Evolutionary conservation across 2,113 vertebrate species (phyloP).

Genomic region (Misgurnus anguillicaudatus): DNA sequence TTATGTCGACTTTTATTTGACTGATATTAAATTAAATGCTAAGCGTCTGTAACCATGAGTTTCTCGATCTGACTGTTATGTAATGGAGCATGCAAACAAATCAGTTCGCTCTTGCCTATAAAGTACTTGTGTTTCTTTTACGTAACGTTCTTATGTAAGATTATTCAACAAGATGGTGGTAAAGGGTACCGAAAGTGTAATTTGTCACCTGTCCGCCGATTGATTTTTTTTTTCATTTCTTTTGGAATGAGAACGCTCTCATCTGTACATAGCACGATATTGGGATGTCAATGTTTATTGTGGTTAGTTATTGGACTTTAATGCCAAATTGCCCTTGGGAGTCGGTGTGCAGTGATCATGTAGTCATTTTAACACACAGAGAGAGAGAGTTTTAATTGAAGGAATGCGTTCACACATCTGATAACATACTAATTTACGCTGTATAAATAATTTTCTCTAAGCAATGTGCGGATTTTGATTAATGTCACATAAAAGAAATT

Average conservation of each 20-base stretch:
- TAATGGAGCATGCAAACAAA: not conserved
- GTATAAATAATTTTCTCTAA: too few species aligned
- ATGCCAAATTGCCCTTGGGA: slow-evolving; percentile 36
- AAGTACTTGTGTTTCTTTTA: not conserved
- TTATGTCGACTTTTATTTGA: slow-evolving; percentile 26
- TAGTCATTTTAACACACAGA: slow-evolving; percentile 13
- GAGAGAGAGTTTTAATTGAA: slow-evolving; percentile 45
- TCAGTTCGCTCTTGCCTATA: not conserved
- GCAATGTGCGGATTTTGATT: too few species aligned
- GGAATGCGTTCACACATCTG: slow-evolving; percentile 66
- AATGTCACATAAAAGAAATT: too few species aligned
- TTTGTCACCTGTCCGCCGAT: slow-evolving; percentile 28
- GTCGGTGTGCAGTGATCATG: slow-evolving; percentile 11
- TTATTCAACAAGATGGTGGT: slow-evolving; percentile 14
- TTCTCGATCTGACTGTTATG: not conserved
- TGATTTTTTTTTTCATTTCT: slow-evolving; percentile 43
- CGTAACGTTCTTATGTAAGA: not conserved
- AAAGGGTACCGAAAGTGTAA: slow-evolving; percentile 26
- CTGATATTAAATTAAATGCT: slow-evolving; percentile 29
- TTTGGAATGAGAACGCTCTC: slow-evolving; percentile 11
- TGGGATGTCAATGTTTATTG: slow-evolving; percentile 35
- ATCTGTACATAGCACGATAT: not conserved
- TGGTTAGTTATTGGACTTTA: slow-evolving; percentile 46
- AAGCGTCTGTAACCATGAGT: not conserved
- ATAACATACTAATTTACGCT: slow-evolving; percentile 61